Percentiles rank a stretch among this genome's conserved stretches.
Conservation (phyloP, 1,140 invertebrate genomes). For the Metaphire vulgaris region DNA sequence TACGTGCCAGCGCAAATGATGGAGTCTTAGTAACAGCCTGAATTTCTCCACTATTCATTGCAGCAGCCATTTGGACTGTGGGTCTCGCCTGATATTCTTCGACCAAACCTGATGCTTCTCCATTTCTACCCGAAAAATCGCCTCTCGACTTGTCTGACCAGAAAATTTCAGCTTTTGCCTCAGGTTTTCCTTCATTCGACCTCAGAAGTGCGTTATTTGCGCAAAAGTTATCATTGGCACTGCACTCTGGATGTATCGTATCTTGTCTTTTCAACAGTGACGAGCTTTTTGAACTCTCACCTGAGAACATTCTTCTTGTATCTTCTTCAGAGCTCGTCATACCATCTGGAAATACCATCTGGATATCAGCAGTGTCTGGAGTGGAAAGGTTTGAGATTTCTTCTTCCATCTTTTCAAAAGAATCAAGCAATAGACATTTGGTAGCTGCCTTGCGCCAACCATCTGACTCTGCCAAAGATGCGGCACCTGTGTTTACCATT, state of each 20-base stretch:
- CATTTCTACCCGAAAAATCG: background rate
- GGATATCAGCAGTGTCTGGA: constrained; percentile 15
- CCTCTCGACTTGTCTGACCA: background rate
- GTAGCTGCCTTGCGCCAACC: background rate
- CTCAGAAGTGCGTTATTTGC: too few species aligned
- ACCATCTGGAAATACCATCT: constrained; percentile 5
- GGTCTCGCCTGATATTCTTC: too few species aligned
- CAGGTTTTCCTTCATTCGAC: background rate
- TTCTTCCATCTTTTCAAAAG: constrained; percentile 10
- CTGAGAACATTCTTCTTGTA: background rate
- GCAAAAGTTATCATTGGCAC: background rate
- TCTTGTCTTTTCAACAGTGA: background rate
- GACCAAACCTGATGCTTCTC: background rate
- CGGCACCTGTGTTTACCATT: background rate
- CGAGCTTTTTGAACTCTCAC: background rate
- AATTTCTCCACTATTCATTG: background rate
- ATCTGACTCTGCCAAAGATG: background rate
- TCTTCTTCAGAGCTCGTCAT: background rate
- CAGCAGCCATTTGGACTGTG: background rate
- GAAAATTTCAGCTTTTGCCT: too few species aligned
- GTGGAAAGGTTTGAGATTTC: constrained; percentile 21
- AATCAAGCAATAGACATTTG: background rate
- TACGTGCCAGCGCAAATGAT: constrained; percentile 18
- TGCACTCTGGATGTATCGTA: background rate
- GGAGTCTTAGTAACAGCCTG: background rate